Evolutionary conservation across 2,797 vertebrate species (phyloP).

Genomic region (Tamandua tetradactyla): DNA sequence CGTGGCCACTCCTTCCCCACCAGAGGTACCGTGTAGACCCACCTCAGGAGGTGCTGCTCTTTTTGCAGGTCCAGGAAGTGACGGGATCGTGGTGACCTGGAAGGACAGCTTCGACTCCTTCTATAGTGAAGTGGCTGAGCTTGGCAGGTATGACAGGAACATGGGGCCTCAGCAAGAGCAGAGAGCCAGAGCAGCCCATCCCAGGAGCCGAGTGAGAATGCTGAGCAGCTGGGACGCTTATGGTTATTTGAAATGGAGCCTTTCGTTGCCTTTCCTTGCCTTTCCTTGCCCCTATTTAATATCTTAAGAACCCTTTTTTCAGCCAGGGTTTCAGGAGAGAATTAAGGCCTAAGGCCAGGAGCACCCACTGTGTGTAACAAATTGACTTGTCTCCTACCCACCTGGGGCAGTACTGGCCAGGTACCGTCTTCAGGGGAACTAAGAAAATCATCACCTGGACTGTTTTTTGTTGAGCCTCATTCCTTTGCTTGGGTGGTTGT

Average conservation of each 20-base stretch:
- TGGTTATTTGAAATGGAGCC: not conserved
- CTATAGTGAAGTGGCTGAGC: conserved; percentile 95
- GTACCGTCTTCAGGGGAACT: accelerated
- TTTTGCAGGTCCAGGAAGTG: conserved; percentile 91
- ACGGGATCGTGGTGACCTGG: conserved; percentile 96
- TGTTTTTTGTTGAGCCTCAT: not conserved
- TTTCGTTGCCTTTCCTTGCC: accelerated
- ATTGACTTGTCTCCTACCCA: accelerated
- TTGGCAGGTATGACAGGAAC: conserved; percentile 92
- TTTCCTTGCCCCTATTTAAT: not conserved
- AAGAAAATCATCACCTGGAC: accelerated
- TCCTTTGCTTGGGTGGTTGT: not conserved
- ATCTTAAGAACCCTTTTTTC: not conserved
- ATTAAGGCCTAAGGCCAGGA: accelerated
- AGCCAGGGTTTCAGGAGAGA: not conserved
- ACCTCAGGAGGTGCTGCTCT: not conserved
- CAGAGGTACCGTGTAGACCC: no score
- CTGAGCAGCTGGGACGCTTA: no score
- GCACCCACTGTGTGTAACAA: accelerated
- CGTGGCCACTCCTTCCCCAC: not conserved
- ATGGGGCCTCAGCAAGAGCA: accelerated
- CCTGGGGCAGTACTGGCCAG: accelerated
- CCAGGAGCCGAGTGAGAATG: accelerated
- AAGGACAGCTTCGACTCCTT: conserved; percentile 97
- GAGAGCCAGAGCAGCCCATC: accelerated